Conservation (phyloP, 2,797 vertebrate species). For the Tragopan temminckii region DNA sequence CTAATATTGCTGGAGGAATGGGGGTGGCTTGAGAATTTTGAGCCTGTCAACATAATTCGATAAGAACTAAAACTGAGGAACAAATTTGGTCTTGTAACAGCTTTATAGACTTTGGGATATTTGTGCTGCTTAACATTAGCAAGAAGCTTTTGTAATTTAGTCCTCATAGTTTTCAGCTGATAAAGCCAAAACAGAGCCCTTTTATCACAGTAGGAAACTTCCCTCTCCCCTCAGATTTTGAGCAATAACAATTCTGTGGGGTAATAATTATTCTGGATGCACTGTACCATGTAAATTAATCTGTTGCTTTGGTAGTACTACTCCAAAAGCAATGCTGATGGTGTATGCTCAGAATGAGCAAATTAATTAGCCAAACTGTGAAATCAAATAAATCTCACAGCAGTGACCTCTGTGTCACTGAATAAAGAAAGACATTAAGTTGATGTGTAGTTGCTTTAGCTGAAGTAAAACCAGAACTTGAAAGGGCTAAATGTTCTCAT, state of each 20-base stretch:
- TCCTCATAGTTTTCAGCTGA: slow-evolving; percentile 30
- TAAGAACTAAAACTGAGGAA: neutral
- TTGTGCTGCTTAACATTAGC: slow-evolving; percentile 7
- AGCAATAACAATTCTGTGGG: slow-evolving; percentile 75
- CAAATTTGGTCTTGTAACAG: neutral
- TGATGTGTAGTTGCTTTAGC: slow-evolving; percentile 21
- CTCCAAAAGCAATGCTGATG: slow-evolving; percentile 50
- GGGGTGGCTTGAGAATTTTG: neutral
- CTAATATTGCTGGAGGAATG: neutral
- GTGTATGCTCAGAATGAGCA: slow-evolving; percentile 69
- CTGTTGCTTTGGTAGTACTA: slow-evolving; percentile 66
- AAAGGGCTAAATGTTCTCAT: slow-evolving; percentile 11
- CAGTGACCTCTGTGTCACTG: slow-evolving; percentile 65
- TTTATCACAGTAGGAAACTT: slow-evolving; percentile 70
- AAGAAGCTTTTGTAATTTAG: slow-evolving; percentile 20
- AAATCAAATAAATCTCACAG: slow-evolving; percentile 80
- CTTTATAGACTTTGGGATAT: neutral
- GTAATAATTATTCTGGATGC: slow-evolving; percentile 79
- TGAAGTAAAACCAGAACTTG: slow-evolving; percentile 51
- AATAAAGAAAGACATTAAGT: slow-evolving; percentile 61
- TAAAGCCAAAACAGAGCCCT: slow-evolving; percentile 52
- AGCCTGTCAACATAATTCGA: neutral
- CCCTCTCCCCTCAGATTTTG: slow-evolving; percentile 73
- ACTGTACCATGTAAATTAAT: slow-evolving; percentile 75
- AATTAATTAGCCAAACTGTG: slow-evolving; percentile 80